A percentile compares a stretch with the other conserved stretches of the same genome.
Conservation (phyloP, 2,113 vertebrate genomes). For the Bungarus multicinctus region DNA sequence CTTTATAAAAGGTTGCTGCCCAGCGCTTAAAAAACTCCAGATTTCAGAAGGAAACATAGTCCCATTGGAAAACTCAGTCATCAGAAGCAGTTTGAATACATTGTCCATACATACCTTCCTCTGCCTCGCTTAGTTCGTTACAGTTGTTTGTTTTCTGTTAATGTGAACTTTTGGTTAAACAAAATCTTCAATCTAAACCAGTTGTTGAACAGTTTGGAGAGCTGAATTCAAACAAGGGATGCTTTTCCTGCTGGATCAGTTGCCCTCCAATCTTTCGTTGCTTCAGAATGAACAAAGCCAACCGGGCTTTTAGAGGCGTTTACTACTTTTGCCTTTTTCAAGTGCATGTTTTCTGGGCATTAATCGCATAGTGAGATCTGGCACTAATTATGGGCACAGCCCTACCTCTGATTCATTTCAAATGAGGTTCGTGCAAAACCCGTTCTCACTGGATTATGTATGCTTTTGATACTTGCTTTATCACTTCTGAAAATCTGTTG, state of each 20-base stretch:
- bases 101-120: neutral
- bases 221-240: neutral
- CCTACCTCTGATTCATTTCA: slow-evolving; percentile 7
- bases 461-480: neutral
- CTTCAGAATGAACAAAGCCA: neutral
- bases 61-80: neutral
- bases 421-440: neutral
- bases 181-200: neutral
- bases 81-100: neutral
- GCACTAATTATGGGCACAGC: neutral
- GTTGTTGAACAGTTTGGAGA: neutral
- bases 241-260: neutral
- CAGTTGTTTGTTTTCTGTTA: neutral
- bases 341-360: neutral
- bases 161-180: neutral
- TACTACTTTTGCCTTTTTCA: neutral
- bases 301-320: neutral
- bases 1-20: neutral
- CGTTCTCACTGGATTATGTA: neutral
- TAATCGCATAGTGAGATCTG: neutral
- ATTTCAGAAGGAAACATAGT: neutral
- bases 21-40: neutral
- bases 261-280: neutral
- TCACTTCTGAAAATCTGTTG: neutral
- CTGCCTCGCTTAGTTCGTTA: neutral